A percentile compares a stretch with the other conserved stretches of the same genome.
Evolutionary conservation across 2,113 vertebrate species (phyloP).

Genomic region (Sinocyclocheilus anophthalmus): DNA sequence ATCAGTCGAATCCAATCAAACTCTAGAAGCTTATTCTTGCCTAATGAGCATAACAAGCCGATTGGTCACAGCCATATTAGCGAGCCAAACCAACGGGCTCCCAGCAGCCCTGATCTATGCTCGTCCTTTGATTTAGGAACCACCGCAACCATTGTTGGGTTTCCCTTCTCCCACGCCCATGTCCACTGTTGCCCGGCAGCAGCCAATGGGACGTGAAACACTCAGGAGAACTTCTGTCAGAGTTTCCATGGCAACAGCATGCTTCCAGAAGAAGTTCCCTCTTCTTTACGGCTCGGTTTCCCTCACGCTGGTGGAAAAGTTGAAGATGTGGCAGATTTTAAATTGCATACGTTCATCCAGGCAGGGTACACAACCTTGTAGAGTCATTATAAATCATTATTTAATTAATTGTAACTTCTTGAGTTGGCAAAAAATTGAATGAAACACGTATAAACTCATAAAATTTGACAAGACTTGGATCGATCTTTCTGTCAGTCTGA

Average conservation of each 20-base stretch:
- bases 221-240: slow-evolving; percentile 70
- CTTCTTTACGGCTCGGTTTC: slow-evolving; percentile 45
- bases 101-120: slow-evolving; percentile 12
- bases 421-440: neutral
- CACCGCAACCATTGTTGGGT: slow-evolving; percentile 43
- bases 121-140: slow-evolving; percentile 41
- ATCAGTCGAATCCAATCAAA: neutral
- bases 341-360: neutral
- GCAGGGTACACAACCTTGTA: neutral
- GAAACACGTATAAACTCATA: neutral
- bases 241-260: slow-evolving; percentile 75
- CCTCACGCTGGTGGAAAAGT: slow-evolving; percentile 34
- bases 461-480: neutral
- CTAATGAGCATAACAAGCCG: slow-evolving; percentile 20
- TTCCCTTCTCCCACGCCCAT: slow-evolving; percentile 52
- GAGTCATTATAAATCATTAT: neutral
- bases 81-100: neutral
- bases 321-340: neutral
- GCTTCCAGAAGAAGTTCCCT: slow-evolving; percentile 54
- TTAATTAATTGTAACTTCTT: too few relatives aligned
- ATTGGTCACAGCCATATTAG: slow-evolving; percentile 42
- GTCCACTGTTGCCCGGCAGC: slow-evolving; percentile 75
- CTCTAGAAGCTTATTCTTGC: slow-evolving; percentile 18
- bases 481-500: neutral
- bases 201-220: slow-evolving; percentile 68